Percentiles rank a stretch among this genome's conserved stretches.
Conservation (phyloP, 2,113 vertebrate species). For the Columba livia region DNA sequence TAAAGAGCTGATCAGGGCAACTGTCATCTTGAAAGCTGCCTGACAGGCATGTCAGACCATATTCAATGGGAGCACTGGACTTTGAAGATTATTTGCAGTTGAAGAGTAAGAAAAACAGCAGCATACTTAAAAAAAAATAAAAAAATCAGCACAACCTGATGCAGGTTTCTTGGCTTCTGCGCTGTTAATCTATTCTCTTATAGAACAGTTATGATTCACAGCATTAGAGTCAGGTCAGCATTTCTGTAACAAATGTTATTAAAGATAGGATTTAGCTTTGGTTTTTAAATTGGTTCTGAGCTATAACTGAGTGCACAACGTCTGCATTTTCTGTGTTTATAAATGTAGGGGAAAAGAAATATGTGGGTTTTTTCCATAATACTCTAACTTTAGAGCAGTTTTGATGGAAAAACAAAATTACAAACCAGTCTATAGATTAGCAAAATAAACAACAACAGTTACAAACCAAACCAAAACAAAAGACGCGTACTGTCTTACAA, state of each 20-base stretch:
- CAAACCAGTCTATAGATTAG: slow-evolving; percentile 62
- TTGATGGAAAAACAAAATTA: slow-evolving; percentile 63
- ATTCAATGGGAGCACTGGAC: background rate
- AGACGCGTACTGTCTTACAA: background rate
- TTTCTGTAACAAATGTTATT: slow-evolving; percentile 28
- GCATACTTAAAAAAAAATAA: background rate
- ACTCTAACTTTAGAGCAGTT: slow-evolving; percentile 57
- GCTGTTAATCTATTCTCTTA: slow-evolving; percentile 3
- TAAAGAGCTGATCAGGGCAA: background rate
- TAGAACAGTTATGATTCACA: slow-evolving; percentile 19
- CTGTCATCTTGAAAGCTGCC: background rate
- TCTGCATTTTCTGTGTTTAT: slow-evolving; percentile 71
- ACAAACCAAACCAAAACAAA: background rate
- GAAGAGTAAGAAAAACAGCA: background rate
- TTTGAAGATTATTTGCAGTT: background rate
- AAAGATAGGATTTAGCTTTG: background rate
- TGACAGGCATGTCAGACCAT: background rate
- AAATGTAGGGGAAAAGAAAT: slow-evolving; percentile 66
- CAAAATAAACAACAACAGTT: slow-evolving; percentile 58
- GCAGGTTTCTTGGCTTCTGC: background rate
- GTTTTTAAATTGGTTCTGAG: slow-evolving; percentile 67
- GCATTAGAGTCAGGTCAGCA: slow-evolving; percentile 15
- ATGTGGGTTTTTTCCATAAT: slow-evolving; percentile 57
- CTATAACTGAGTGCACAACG: slow-evolving; percentile 66
- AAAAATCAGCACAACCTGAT: background rate